A percentile compares a stretch with the other conserved stretches of the same genome.
These are phyloP conservation scores for Brassicogethes aeneus DNA, from an alignment of 2,888 invertebrate genomes.

Conservation along the genomic window DNA sequence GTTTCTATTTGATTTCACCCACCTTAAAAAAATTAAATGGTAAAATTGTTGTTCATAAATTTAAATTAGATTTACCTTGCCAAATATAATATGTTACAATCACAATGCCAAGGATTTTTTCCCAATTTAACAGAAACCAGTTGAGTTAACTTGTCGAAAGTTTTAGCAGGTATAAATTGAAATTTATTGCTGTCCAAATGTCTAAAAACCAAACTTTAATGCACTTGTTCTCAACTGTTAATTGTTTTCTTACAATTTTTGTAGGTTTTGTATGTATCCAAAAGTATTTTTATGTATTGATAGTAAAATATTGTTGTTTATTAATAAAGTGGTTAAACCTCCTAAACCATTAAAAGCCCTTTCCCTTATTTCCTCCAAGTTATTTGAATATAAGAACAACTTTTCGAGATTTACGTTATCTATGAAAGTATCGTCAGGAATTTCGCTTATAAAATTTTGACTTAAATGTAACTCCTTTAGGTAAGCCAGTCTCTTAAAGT, in stretches of 20 bases:
- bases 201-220: slow-evolving; percentile 43
- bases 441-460: slow-evolving; percentile 51
- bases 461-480: slow-evolving; percentile 60
- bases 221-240: too few relatives aligned
- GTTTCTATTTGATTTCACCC: slow-evolving; percentile 56
- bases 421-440: slow-evolving; percentile 52
- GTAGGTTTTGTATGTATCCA: slow-evolving; percentile 53
- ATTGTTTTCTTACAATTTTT: slow-evolving; percentile 63
- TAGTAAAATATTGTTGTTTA: slow-evolving; percentile 63
- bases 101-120: slow-evolving; percentile 75
- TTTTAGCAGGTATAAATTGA: slow-evolving; percentile 56
- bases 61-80: slow-evolving; percentile 49
- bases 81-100: slow-evolving; percentile 64
- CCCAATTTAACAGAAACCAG: slow-evolving; percentile 60
- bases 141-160: slow-evolving; percentile 54
- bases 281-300: slow-evolving; percentile 56
- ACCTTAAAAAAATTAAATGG: slow-evolving; percentile 42
- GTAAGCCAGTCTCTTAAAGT: slow-evolving; percentile 46
- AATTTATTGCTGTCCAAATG: slow-evolving; percentile 69
- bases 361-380: slow-evolving; percentile 52
- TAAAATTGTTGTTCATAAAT: slow-evolving; percentile 5
- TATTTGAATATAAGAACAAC: slow-evolving; percentile 60
- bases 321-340: slow-evolving; percentile 56
- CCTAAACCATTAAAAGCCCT: slow-evolving; percentile 53
- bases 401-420: slow-evolving; percentile 52